A percentile compares a stretch with the other conserved stretches of the same genome.
phyloP scores from a whole-genome alignment of 2,888 invertebrate genomes.

The Oegoconia quadripuncta region DNA sequence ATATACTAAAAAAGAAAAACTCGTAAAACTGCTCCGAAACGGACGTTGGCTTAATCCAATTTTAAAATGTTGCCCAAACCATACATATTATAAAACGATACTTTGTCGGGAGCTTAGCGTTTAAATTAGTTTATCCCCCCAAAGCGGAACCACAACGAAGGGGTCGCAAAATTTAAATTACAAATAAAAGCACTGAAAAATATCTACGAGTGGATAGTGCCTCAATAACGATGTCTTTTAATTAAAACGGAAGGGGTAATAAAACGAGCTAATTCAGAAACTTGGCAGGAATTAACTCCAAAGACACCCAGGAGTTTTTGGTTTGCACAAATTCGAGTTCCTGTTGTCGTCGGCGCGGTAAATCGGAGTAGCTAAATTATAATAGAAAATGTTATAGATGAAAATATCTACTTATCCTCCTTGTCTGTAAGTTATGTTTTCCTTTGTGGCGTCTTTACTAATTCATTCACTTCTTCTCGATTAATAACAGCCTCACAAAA shows the following conservation, averaged over 20 bases:
- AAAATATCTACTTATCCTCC: too few relatives aligned
- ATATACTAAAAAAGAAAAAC: background rate
- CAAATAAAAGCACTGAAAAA: constrained; percentile 79
- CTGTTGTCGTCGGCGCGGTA: constrained; percentile 21
- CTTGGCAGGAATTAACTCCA: constrained; percentile 50
- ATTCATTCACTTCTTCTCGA: too few relatives aligned
- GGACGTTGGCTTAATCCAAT: constrained; percentile 56
- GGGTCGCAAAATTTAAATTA: constrained; percentile 79
- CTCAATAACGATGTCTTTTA: constrained; percentile 76
- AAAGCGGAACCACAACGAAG: constrained; percentile 63
- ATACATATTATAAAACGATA: constrained; percentile 70
- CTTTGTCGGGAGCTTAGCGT: constrained; percentile 73
- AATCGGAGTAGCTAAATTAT: constrained; percentile 9
- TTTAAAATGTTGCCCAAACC: constrained; percentile 66
- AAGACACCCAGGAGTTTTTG: constrained; percentile 37
- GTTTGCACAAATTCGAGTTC: constrained; percentile 29
- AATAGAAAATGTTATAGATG: too few relatives aligned
- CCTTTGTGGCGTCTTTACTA: too few relatives aligned
- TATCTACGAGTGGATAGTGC: constrained; percentile 75
- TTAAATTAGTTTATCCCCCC: constrained; percentile 78
- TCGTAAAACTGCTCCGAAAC: constrained; percentile 28
- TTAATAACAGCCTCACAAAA: too few relatives aligned
- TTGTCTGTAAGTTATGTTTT: too few relatives aligned
- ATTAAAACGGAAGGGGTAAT: constrained; percentile 75
- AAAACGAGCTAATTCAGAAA: constrained; percentile 68